Conservation (phyloP, 2,797 vertebrate species). For the Galagoides demidoff region DNA sequence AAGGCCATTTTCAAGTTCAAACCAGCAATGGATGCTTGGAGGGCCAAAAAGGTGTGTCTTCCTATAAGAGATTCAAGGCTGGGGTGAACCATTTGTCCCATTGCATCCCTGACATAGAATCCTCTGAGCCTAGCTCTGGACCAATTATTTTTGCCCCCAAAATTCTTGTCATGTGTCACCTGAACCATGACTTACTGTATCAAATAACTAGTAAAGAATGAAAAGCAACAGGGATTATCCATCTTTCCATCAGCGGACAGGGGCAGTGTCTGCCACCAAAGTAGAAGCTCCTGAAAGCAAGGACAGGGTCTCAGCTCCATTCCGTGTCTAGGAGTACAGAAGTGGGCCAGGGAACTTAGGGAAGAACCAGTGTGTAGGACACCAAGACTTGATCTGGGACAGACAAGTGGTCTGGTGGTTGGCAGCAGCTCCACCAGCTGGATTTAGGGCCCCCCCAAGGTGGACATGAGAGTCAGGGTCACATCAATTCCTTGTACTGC, state of each 20-base stretch:
- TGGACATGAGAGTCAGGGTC: background rate
- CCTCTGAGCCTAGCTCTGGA: background rate
- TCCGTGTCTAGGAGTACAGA: background rate
- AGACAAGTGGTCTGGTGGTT: accelerated
- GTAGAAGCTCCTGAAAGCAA: background rate
- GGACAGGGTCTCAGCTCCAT: background rate
- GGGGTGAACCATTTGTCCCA: no score
- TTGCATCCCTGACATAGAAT: accelerated
- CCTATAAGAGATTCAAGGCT: background rate
- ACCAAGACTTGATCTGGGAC: background rate
- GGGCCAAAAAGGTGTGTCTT: background rate
- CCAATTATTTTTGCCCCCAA: background rate
- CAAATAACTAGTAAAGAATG: background rate
- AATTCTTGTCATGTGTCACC: background rate
- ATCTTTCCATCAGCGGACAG: background rate
- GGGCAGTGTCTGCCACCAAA: background rate
- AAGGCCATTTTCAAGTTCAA: background rate
- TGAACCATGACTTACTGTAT: background rate
- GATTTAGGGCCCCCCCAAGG: background rate
- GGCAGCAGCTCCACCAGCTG: background rate
- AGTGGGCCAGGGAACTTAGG: background rate
- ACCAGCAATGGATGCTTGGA: background rate
- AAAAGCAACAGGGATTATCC: background rate
- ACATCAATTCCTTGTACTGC: background rate
- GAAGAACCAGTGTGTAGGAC: background rate